These are phyloP conservation scores for Pterocles burchelli DNA, from an alignment of 2,113 vertebrate species.

Conservation along the genomic window DNA sequence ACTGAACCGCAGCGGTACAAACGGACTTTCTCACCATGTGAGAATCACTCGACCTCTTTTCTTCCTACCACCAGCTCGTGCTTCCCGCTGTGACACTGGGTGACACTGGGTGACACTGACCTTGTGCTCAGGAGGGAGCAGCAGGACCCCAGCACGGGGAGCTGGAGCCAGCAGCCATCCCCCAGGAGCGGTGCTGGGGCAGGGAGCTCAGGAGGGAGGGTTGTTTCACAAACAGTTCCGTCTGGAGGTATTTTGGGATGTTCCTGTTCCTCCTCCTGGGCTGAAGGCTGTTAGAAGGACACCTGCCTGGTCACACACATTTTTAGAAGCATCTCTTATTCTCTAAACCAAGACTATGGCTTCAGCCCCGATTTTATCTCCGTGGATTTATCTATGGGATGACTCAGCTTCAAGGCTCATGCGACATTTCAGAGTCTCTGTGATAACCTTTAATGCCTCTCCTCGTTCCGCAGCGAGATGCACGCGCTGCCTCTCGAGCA, in stretches of 20 bases:
- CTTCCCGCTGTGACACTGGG: rapidly evolving
- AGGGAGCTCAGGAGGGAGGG: neutral
- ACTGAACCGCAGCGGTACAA: too few relatives aligned
- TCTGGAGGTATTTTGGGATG: neutral
- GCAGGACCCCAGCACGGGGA: neutral
- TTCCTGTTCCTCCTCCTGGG: rapidly evolving
- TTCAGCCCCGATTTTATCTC: neutral
- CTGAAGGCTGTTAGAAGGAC: neutral
- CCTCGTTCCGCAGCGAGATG: neutral
- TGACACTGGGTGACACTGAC: neutral
- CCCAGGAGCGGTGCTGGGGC: neutral
- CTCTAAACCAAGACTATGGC: neutral
- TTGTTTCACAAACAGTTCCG: neutral
- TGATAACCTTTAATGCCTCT: neutral
- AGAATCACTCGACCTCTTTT: neutral
- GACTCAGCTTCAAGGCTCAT: neutral
- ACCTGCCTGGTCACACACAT: neutral
- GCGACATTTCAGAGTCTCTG: neutral
- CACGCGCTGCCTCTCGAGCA: neutral
- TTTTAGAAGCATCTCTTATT: neutral
- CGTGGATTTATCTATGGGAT: neutral
- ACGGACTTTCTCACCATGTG: too few relatives aligned
- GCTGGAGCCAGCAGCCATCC: neutral
- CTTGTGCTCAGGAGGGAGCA: neutral
- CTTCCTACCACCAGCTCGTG: neutral